Evolutionary conservation across 92 coral and sea anemone species (phyloP), one percentile per base, ranked within the genome.

Genomic region (Pocillopora meandrina): DNA sequence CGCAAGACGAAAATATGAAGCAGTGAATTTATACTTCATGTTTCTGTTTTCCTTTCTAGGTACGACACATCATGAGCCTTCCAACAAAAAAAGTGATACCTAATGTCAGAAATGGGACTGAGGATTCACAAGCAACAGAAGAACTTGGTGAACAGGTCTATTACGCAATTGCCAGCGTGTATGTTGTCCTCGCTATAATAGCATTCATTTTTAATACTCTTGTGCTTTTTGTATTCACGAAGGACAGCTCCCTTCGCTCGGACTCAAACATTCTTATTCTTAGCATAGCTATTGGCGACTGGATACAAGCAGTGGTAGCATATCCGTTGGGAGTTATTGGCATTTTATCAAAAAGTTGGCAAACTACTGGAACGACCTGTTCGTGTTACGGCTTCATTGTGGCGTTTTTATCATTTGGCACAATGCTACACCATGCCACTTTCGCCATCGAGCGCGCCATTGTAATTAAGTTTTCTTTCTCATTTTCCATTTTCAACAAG

Each of bases 301-400:
- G 89, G 92, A 55, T 89, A 6, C 87, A 78, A 23, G 84, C 89
- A 6, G 86, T 74, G 2, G 12, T 89, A n/a, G 89, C 89, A 5
- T 78, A n/a, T 34, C 81, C 89, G 16, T 72, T 89, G 23, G 90
- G 86, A 2, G 36, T 85, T 61, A n/a, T 65, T 57, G 72, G 79
- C 67, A 89, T 78, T 58, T 68, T 65, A 17, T 21, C 58, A 0
- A 15, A 55, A 16, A 33, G 56, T 11, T 77, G 84, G 71, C 71
- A 15, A 10, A 15, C 57, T 8, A 13, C 55, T 20, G 12, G 65
- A 12, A 47, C 49, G 49, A 11, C 5, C 3, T 89, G 92, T 60
- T 12, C 35, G 11, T 89, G 72, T 61, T 89, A 68, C 21, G 92
- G 81, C 2, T 89, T 89, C 58, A 71, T 77, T 12, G 77, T 89